Evolutionary conservation across 2,113 vertebrate species (phyloP), one percentile per base, ranked within the genome.

Genomic region (Pipra filicauda): DNA sequence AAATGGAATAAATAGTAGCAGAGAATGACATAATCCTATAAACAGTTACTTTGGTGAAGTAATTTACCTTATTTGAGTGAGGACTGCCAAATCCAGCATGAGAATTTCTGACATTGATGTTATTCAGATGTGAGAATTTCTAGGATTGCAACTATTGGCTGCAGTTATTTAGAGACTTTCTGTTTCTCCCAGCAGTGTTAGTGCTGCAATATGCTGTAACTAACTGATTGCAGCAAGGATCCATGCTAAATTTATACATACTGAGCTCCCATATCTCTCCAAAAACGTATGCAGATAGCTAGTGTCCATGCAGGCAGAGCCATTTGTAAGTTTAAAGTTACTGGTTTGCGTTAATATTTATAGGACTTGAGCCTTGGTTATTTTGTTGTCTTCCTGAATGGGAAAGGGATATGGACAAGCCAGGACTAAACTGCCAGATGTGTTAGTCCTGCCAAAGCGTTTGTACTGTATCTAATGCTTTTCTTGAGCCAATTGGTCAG

Each of bases 181-280:
- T 94, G 81, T 67, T 89, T 96, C 88, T 95, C 93, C 93, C 78
- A 96, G 76, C 88, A 86, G 21, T 62, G 58, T 61, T 90, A 52
- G 76, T 44, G 49, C 72, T 89, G 79, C 83, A 91, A 46, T 93
- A 93, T 3, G 44, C 93, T 97, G 94, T 96, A 96, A 96, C 95
- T 93, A 96, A 97, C 92, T 89, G 93, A 96, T 96, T 96, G 93
- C 83, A 95, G 76, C 57, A 81, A 72, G 85, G 61, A 79, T 96
- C 83, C 83, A 82, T 81, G 96, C 83, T 96, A 86, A 74, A 94
- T 96, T 95, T 93, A 86, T 85, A 52, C 69, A 75, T 66, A 95
- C 51, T 93, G 64, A 92, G 55, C 64, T 95, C 79, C 84, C 52
- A 72, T 93, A 74, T 88, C 95, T 69, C 52, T 48, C 67, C 5